Evolutionary conservation across 2,113 vertebrate species (phyloP), one percentile per base, ranked within the genome.

Genomic region (Labeo catla): DNA sequence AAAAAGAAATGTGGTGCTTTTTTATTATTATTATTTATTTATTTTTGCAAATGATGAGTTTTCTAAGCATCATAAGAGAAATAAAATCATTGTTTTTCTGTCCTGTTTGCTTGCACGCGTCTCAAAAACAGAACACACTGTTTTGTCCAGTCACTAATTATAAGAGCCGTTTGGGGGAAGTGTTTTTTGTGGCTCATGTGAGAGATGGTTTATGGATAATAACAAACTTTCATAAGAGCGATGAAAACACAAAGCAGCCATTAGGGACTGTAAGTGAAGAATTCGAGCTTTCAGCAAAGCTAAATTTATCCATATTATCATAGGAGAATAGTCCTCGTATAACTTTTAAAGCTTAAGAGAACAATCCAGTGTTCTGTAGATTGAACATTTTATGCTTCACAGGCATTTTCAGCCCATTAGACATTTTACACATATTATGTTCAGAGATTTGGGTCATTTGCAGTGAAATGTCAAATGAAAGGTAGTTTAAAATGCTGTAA

Each of bases 241-340:
- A 73, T 45, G 78, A 82, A 82, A 82, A 70, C 23, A 28, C 63
- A 82, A 34, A 82, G 63, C 47, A 52, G 7, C 28, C 47, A 70
- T 82, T 82, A 82, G 80, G 47, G 23, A 34, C 12, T 66, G 9
- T 34, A 36, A 36, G 50, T 28, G 13, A 54, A 77, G 47, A 77
- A 82, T 68, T 15, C 50, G 47, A 34, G 77, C 23, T 66, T 82
- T 82, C 80, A 13, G 45, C 80, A 34, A 82, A 52, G 23, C 80
- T 36, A 82, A 68, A 82, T 70, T 21, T 65, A 65, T 49, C 39
- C n/a, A 49, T 45, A n/a, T 65, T 81, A 49, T 50, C 61, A 66
- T 9, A 85, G 86, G 81, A 45, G 2, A 57, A 45, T 28, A 61
- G 36, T n/a, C 13, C 23, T 54, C 1, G 4, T 45, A 21, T 45